Conservation (phyloP, 2,888 invertebrate species). For the Scaptomyza tumidula region DNA sequence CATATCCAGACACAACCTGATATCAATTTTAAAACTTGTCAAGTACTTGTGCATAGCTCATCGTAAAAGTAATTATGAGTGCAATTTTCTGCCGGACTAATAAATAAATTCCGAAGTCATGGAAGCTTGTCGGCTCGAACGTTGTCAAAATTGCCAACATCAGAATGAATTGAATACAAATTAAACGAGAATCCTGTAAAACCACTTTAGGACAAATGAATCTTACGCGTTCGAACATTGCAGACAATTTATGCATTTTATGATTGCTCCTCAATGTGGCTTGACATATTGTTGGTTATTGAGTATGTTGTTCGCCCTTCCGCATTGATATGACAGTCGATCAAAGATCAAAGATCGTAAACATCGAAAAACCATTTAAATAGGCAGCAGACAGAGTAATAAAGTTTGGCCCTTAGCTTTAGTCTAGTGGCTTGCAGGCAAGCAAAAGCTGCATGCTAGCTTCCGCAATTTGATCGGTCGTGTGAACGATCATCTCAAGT, state of each 20-base stretch:
- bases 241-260: conserved; percentile 17
- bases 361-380: conserved; percentile 1
- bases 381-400: background rate
- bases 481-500: conserved; percentile 66
- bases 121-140: background rate
- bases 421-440: conserved; percentile 17
- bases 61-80: background rate
- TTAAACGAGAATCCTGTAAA: conserved; percentile 6
- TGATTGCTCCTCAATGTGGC: conserved; percentile 3
- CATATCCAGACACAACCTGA: too few relatives aligned
- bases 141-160: background rate
- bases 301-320: conserved; percentile 31
- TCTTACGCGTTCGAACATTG: conserved; percentile 4
- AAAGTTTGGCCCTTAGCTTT: conserved; percentile 18
- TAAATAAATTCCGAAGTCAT: background rate
- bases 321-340: conserved; percentile 31
- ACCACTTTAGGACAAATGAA: background rate
- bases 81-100: background rate
- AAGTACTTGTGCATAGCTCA: background rate
- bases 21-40: background rate
- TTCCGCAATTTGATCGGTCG: conserved; percentile 60
- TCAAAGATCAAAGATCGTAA: conserved; percentile 19
- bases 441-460: conserved; percentile 31
- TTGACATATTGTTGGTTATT: conserved; percentile 40
- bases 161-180: conserved; percentile 11